Percentiles rank a stretch among this genome's conserved stretches.
These are phyloP conservation scores for Gallinago media DNA, from an alignment of 2,113 vertebrate genomes.

Conservation along the genomic window DNA sequence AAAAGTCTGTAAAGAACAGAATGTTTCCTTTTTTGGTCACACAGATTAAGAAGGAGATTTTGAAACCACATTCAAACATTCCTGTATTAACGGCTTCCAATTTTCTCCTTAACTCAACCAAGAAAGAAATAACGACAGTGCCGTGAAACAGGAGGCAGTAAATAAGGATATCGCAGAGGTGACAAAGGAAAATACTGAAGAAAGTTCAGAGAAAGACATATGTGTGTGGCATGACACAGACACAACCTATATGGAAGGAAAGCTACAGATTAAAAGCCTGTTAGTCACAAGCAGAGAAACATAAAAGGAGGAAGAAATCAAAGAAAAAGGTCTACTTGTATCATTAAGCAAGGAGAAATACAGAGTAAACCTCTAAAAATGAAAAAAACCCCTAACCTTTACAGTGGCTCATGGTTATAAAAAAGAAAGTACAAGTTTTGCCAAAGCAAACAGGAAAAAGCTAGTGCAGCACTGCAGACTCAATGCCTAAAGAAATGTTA, in stretches of 20 bases:
- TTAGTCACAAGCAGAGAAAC: background rate
- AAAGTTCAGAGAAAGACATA: background rate
- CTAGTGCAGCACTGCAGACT: accelerated
- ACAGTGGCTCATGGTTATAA: background rate
- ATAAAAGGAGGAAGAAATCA: slow-evolving; percentile 16
- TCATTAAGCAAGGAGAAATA: background rate
- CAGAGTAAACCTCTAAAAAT: background rate
- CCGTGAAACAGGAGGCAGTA: background rate
- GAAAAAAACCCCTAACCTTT: background rate
- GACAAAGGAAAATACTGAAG: background rate
- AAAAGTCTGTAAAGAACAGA: background rate
- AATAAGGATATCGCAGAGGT: background rate
- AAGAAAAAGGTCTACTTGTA: background rate
- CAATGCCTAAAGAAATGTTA: background rate
- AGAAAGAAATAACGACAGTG: background rate
- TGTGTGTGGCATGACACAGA: background rate
- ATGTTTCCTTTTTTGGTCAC: background rate
- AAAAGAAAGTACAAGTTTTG: background rate
- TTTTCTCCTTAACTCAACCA: background rate
- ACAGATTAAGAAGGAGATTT: background rate
- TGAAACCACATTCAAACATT: background rate
- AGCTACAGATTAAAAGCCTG: slow-evolving; percentile 27
- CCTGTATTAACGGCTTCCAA: background rate
- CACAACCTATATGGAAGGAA: background rate
- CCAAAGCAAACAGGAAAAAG: background rate